phyloP scores from a whole-genome alignment of 1,140 invertebrate genomes.

The Drosophila grimshawi region DNA sequence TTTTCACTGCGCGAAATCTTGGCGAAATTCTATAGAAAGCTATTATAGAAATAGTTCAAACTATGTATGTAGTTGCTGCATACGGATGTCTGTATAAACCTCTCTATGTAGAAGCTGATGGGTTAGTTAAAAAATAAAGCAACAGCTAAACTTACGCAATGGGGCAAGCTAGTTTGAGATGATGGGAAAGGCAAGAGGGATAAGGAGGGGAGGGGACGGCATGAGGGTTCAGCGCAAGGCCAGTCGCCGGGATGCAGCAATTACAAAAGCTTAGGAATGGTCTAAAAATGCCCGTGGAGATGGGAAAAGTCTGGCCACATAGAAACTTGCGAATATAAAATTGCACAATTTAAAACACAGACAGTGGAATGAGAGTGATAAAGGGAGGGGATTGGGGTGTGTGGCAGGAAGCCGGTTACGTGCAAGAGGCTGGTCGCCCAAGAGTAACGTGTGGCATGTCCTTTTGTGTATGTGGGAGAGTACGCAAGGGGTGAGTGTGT shows the following conservation, averaged over 20 bases:
- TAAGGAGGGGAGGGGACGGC: background rate
- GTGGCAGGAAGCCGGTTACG: constrained; percentile 45
- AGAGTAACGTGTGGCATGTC: constrained; percentile 37
- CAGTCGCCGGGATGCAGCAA: constrained; percentile 68
- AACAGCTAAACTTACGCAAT: constrained; percentile 59
- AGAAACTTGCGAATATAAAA: constrained; percentile 82
- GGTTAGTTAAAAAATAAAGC: constrained; percentile 60
- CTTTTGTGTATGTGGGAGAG: background rate
- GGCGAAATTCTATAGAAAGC: background rate
- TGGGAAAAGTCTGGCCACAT: constrained; percentile 47
- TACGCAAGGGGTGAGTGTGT: constrained; percentile 12
- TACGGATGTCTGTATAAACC: background rate
- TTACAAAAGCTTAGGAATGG: constrained; percentile 52
- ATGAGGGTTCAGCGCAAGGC: constrained; percentile 30
- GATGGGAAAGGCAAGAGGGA: background rate
- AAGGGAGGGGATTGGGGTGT: background rate
- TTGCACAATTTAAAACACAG: constrained; percentile 79
- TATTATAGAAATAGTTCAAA: background rate
- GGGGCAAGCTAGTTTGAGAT: constrained; percentile 1
- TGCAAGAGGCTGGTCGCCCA: constrained; percentile 50
- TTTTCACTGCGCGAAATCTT: background rate
- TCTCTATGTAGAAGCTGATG: constrained; percentile 34
- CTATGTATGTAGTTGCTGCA: constrained; percentile 4
- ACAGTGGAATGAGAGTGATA: constrained; percentile 36
- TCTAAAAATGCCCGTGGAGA: background rate